These are phyloP conservation scores for Lepeophtheirus salmonis DNA, from an alignment of 1,140 invertebrate species.

Conservation along the genomic window DNA sequence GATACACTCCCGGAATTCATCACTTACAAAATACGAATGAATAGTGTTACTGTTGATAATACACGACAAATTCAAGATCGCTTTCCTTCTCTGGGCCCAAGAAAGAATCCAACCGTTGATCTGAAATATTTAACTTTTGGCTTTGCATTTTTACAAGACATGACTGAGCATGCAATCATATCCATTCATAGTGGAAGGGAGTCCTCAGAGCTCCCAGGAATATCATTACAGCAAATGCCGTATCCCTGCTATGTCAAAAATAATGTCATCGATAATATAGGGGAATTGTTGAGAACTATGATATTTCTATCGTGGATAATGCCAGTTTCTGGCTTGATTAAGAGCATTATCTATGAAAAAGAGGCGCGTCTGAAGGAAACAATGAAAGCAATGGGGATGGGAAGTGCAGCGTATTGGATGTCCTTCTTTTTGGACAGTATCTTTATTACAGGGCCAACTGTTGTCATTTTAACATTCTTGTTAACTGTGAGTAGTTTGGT, in stretches of 20 bases:
- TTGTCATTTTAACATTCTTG: conserved; percentile 31
- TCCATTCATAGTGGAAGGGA: conserved; percentile 29
- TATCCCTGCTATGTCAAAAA: conserved; percentile 41
- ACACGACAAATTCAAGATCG: conserved; percentile 32
- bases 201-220: conserved; percentile 25
- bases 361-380: conserved; percentile 40
- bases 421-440: conserved; percentile 42
- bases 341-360: conserved; percentile 47
- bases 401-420: conserved; percentile 37
- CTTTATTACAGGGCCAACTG: conserved; percentile 29
- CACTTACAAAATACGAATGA: conserved; percentile 39
- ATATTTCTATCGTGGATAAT: conserved; percentile 41
- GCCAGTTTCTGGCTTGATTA: conserved; percentile 42
- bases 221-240: conserved; percentile 36
- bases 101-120: conserved; percentile 30
- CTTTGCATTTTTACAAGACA: conserved; percentile 40
- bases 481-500: conserved; percentile 25
- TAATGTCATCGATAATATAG: conserved; percentile 36
- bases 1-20: conserved; percentile 30
- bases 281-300: conserved; percentile 37
- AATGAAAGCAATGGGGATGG: conserved; percentile 42
- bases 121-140: conserved; percentile 38
- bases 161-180: conserved; percentile 38
- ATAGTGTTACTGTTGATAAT: conserved; percentile 35
- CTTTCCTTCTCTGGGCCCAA: conserved; percentile 28